Evolutionary conservation across 30 jellyfish, hydroid and myxozoan genomes (phyloP).

Genomic region (Turritopsis dohrnii): DNA sequence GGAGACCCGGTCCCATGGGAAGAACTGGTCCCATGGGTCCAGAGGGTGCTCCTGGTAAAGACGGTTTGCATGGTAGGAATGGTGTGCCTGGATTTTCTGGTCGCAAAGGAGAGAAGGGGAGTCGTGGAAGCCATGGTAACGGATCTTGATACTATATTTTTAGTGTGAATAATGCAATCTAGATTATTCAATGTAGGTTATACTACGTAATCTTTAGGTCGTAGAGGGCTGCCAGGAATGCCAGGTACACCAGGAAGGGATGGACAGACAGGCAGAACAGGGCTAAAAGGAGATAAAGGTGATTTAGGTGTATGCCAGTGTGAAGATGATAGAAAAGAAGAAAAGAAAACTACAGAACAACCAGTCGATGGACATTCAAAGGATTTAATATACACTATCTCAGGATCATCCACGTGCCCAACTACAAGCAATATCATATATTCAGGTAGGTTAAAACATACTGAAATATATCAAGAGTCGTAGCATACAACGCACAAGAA

Average conservation of each 20-base stretch:
- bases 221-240: background rate
- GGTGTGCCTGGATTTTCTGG: constrained; percentile 4
- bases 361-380: background rate
- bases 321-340: background rate
- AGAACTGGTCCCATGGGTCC: constrained; percentile 9
- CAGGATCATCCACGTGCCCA: constrained; percentile 36
- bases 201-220: background rate
- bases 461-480: too few relatives aligned
- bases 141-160: background rate
- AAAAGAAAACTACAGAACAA: background rate
- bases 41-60: constrained; percentile 8
- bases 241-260: constrained; percentile 4
- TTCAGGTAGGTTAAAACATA: constrained; percentile 22
- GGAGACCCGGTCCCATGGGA: background rate
- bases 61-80: constrained; percentile 1
- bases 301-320: constrained; percentile 7
- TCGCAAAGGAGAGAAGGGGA: background rate
- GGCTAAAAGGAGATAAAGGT: constrained; percentile 1
- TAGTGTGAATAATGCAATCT: too few relatives aligned
- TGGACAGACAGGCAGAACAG: constrained; percentile 15
- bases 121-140: background rate
- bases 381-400: constrained; percentile 15
- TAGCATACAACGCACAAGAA: too few relatives aligned
- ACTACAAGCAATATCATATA: constrained; percentile 16
- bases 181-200: too few relatives aligned